phyloP scores from a whole-genome alignment of 1,140 invertebrate species.

The Lethrus apterus region DNA sequence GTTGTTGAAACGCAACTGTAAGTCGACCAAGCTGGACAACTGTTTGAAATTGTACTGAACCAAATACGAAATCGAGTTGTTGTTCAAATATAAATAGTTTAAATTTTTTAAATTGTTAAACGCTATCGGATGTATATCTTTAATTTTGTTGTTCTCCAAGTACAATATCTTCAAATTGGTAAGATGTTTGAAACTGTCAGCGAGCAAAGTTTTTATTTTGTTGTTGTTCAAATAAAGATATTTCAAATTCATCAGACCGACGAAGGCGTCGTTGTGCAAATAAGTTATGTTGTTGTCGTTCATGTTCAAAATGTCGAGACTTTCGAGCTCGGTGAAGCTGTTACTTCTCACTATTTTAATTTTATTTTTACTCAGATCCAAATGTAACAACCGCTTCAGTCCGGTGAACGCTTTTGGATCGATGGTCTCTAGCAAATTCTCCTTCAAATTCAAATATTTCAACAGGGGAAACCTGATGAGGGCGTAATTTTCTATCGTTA shows the following conservation, averaged over 20 bases:
- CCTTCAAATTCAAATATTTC: slow-evolving; percentile 28
- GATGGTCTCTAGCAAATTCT: slow-evolving; percentile 27
- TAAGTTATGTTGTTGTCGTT: slow-evolving; percentile 30
- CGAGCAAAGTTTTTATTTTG: slow-evolving; percentile 26
- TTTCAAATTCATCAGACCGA: slow-evolving; percentile 31
- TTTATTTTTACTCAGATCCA: slow-evolving; percentile 32
- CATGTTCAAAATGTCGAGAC: slow-evolving; percentile 33
- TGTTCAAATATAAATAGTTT: slow-evolving; percentile 34
- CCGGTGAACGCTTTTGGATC: slow-evolving; percentile 26
- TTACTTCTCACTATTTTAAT: slow-evolving; percentile 29
- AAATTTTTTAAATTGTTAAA: slow-evolving; percentile 30
- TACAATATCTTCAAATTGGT: slow-evolving; percentile 32
- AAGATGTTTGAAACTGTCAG: slow-evolving; percentile 29
- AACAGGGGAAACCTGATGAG: slow-evolving; percentile 28
- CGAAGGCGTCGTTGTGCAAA: slow-evolving; percentile 31
- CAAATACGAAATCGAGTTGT: slow-evolving; percentile 33
- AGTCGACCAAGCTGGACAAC: slow-evolving; percentile 31
- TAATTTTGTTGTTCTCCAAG: slow-evolving; percentile 32
- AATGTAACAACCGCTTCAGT: slow-evolving; percentile 26
- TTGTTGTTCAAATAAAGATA: slow-evolving; percentile 34
- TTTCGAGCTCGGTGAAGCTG: slow-evolving; percentile 28
- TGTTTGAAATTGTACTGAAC: slow-evolving; percentile 36
- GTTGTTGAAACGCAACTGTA: slow-evolving; percentile 34
- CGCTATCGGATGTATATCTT: slow-evolving; percentile 29
- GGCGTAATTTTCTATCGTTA: slow-evolving; percentile 24